Base-by-base conservation (phyloP, 2,797 vertebrate species). In the Sebastes trivittatus region DNA sequence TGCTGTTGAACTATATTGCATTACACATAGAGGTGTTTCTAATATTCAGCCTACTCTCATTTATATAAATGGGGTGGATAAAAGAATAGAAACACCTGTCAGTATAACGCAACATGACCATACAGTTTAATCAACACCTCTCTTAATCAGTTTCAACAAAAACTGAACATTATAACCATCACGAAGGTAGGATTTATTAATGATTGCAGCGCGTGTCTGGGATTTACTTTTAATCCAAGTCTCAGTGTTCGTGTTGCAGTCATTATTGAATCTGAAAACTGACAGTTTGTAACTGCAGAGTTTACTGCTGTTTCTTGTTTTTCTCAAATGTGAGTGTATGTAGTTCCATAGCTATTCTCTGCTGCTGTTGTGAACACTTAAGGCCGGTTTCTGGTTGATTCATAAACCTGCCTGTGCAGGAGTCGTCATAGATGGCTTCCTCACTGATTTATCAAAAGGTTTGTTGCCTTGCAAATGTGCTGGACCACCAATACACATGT, bases 401-500 rank as follows among this genome's bases (percentile, higher is more conserved):
- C 52, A 49, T 78, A 55, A 85, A 84, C 86, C 67, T 78, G 16
- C 64, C 63, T 61, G 7, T 63, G 64, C 46, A 63, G 65, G 65
- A 58, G 32, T 71, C 72, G 59, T 76, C 74, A 83, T 71, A 56
- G 81, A 80, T 78, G 70, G 13, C 70, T 77, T 34, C 80, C 71
- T 84, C 63, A 72, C 52, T 77, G 62, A 80, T 70, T 73, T 82
- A 76, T 90, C 72, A 72, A 46, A 36, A 69, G 49, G 13, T 77
- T 61, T 62, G 70, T 65, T 85, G 65, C 81, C 78, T 75, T 61
- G 42, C 72, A 77, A 85, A 77, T 67, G n/a, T 68, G 16, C 29
- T 11, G 6, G 76, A 74, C 46, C 58, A 61, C 65, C 49, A 61
- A 38, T 72, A 65, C 77, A 74, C 74, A 60, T 56, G 11, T 60